Evolutionary conservation across 2,888 invertebrate genomes (phyloP).

Genomic region (Chrysina gloriosa): DNA sequence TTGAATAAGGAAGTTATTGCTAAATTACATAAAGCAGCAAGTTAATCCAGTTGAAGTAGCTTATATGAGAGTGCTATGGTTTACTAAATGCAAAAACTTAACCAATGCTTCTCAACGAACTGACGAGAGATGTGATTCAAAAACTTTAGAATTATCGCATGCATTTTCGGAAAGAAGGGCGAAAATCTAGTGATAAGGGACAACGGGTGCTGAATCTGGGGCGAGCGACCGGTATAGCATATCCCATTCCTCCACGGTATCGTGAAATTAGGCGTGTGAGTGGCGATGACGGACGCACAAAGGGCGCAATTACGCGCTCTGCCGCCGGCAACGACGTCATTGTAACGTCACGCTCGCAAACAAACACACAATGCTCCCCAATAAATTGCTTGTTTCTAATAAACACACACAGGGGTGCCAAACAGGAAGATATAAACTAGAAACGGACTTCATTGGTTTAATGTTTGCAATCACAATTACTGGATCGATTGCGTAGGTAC

Average conservation of each 20-base stretch:
- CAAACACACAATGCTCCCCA: conserved; percentile 50
- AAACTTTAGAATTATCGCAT: too few species aligned
- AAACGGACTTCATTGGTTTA: conserved; percentile 6
- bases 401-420: conserved; percentile 37
- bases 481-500: conserved; percentile 24
- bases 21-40: too few species aligned
- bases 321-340: conserved; percentile 61
- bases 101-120: too few species aligned
- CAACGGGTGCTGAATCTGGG: conserved; percentile 43
- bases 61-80: too few species aligned
- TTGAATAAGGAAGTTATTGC: too few species aligned
- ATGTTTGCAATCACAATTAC: conserved; percentile 40
- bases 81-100: too few species aligned
- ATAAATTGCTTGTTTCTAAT: conserved; percentile 52
- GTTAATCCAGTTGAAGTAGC: too few species aligned
- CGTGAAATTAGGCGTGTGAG: conserved; percentile 66
- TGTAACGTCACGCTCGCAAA: conserved; percentile 63
- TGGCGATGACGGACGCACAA: conserved; percentile 65
- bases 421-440: conserved; percentile 19
- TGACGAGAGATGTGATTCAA: too few species aligned
- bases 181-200: background rate
- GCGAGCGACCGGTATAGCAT: conserved; percentile 21
- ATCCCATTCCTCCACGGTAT: conserved; percentile 44
- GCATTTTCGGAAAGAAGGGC: too few species aligned
- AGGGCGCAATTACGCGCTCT: conserved; percentile 65